A percentile compares a stretch with the other conserved stretches of the same genome.
Conservation (phyloP, 2,888 invertebrate species). For the Clivina fossor region DNA sequence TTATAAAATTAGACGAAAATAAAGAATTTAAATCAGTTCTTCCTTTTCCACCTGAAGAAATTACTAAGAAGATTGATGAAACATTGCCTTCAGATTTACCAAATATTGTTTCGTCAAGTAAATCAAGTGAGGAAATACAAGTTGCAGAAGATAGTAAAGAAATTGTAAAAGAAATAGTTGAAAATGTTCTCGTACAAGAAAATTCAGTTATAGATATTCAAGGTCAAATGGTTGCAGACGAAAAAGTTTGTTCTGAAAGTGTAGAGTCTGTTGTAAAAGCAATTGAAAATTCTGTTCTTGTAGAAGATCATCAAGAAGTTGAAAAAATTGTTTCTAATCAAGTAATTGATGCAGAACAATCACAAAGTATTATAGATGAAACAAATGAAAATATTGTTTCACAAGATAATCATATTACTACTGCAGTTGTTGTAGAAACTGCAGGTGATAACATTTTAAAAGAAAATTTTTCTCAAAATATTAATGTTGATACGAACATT, state of each 20-base stretch:
- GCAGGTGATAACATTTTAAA: background rate
- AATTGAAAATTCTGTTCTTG: too few species aligned
- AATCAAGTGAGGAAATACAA: background rate
- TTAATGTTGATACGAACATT: background rate
- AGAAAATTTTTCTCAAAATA: constrained; percentile 2
- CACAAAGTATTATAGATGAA: too few species aligned
- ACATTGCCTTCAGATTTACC: background rate
- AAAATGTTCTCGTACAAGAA: background rate
- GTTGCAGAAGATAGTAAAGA: constrained; percentile 2
- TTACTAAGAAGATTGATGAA: constrained; percentile 4
- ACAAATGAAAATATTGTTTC: too few species aligned
- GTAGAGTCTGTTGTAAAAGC: too few species aligned
- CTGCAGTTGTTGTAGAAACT: background rate
- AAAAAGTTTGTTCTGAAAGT: too few species aligned
- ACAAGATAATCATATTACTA: background rate
- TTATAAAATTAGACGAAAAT: too few species aligned
- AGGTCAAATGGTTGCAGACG: too few species aligned
- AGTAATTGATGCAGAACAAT: background rate
- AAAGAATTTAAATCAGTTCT: too few species aligned
- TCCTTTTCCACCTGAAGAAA: constrained; percentile 8
- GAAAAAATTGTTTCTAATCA: background rate
- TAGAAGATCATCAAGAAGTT: too few species aligned
- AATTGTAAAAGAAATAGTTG: background rate
- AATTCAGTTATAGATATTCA: too few species aligned
- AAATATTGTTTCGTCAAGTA: background rate